Evolutionary conservation across 2,888 invertebrate species (phyloP), one percentile per base, ranked within the genome.

Genomic region (Nemoura dubitans): DNA sequence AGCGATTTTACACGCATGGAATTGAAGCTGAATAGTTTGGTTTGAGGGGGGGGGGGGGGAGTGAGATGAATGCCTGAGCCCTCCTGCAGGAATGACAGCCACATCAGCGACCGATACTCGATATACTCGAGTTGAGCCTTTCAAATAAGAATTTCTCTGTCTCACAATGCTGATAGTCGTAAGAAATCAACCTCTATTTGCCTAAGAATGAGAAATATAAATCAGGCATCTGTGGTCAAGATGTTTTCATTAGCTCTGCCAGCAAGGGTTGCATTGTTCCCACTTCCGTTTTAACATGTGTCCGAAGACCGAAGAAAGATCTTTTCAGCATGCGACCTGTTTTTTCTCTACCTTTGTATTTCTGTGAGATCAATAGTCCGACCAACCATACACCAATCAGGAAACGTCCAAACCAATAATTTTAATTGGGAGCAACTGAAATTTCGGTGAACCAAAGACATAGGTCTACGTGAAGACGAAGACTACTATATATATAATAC

Each of bases 141-240:
- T 59, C 59, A 59, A 2, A 59, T 3, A 59, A 59, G 36, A 36
- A 36, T 36, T 59, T 21, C 59, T 59, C 14, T 14, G 21, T 59
- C 59, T 1, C 21, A 59, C 59, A 59, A 59, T 59, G 36, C 36
- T 6, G 59, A 59, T 1, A 59, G 21, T 59, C 21, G 59, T 59
- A 59, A 59, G 14, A 59, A 59, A 21, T 59, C 16, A 1, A 59
- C 3, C 59, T 59, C 59, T 59, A 59, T 59, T 59, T 59, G 59
- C 59, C 59, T 59, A 59, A 59, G 59, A 59, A 59, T 14, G 59
- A 3, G 10, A 59, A 59, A 59, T 59, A 59, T 59, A 59, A 21
- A 5, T 81, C 81, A 81, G 0, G 5, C 81, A 29, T 81, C 81
- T 28, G 81, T 29, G 30, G 81, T 81, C 81, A 30, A 81, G 30